Base-by-base conservation (phyloP, 2,888 invertebrate species). In the Congeria kusceri region DNA sequence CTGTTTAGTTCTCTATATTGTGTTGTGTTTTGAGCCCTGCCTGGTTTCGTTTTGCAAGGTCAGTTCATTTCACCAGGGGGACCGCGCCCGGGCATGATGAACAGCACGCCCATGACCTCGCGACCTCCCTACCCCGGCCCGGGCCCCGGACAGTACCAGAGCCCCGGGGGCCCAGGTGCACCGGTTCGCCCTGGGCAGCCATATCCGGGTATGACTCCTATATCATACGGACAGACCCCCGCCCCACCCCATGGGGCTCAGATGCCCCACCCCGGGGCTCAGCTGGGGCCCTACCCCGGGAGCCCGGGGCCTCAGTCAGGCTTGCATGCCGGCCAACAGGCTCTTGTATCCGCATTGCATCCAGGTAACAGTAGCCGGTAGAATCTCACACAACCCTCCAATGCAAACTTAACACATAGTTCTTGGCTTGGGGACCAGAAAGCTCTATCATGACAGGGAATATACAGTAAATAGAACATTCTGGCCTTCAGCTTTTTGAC, bases 1-100 rank as follows among this genome's bases (percentile, higher is more conserved):
- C n/a, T n/a, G n/a, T 39, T 39, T 15, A 13, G 39, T 39, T 39
- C 71, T 63, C 62, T 62, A 61, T 77, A 67, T 67, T 29, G 25
- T 65, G 66, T 72, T 57, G 69, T 32, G 53, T 72, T n/a, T 73
- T 71, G 66, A 77, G 58, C 76, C 77, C 79, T 81, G 82, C 81
- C 83, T 78, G 61, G 72, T 85, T 86, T 85, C 85, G 82, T 73
- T 83, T 77, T 72, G 65, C 82, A 85, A 74, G 81, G 80, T 62
- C 73, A 76, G 39, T 84, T 67, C 72, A 80, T 83, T 79, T 73
- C 79, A 25, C 78, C 75, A 29, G 76, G 68, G 63, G 78, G 72
- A 23, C 69, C 44, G 32, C 69, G 73, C 18, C 80, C 68, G 56
- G 64, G 63, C 28, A 69, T 77, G 73, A 62, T 67, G 67, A 61